These are phyloP conservation scores for Mirounga angustirostris DNA, from an alignment of 2,113 vertebrate species.

Conservation along the genomic window DNA sequence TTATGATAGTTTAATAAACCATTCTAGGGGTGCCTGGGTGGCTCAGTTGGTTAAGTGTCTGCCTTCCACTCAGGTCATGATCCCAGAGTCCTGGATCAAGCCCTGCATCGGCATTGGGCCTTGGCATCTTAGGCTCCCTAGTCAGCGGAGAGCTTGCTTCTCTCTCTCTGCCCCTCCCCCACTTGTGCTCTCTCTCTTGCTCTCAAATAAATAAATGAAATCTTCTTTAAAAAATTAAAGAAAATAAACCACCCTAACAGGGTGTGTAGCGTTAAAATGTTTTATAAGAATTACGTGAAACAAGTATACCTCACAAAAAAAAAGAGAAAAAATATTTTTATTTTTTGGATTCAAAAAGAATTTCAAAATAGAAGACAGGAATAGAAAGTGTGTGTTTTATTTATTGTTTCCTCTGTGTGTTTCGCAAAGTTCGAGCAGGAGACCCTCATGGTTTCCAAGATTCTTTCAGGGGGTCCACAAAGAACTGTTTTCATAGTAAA, in stretches of 20 bases:
- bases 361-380: not conserved
- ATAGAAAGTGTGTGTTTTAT: not conserved
- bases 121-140: too few relatives aligned
- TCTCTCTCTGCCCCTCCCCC: not conserved
- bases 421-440: not conserved
- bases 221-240: not conserved
- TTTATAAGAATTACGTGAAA: not conserved
- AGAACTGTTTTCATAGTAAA: not conserved
- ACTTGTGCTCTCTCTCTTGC: not conserved
- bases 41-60: not conserved
- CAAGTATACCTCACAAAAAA: not conserved
- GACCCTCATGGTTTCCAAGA: not conserved
- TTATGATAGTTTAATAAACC: not conserved
- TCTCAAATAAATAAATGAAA: not conserved
- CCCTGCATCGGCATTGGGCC: too few relatives aligned
- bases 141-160: not conserved
- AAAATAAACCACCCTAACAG: not conserved
- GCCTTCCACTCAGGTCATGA: not conserved
- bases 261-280: not conserved
- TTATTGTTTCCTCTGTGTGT: not conserved
- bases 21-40: not conserved
- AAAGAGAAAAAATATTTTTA: not conserved
- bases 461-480: not conserved
- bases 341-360: conserved; percentile 16
- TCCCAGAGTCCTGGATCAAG: not conserved